Percentiles rank a stretch among this genome's conserved stretches.
phyloP scores from a whole-genome alignment of 2,888 invertebrate genomes.

The Drosophila crucigera region DNA sequence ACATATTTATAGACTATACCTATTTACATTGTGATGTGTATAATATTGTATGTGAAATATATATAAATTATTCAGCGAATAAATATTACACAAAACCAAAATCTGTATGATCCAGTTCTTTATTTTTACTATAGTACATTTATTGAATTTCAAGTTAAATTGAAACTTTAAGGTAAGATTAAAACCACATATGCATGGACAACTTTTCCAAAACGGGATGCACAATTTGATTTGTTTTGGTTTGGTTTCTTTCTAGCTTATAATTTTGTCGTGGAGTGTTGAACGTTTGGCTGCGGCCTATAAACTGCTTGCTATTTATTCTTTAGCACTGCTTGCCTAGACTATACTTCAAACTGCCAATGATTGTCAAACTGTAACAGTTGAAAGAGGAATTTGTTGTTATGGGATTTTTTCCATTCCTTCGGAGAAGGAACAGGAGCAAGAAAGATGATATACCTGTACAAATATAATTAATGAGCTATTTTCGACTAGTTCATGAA shows the following conservation, averaged over 20 bases:
- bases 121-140: not conserved
- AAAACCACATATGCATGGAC: not conserved
- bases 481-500: not conserved
- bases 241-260: not conserved
- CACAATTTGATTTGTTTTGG: not conserved
- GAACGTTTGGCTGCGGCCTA: not conserved
- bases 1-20: conserved; percentile 34
- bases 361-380: conserved; percentile 14
- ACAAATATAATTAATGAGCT: not conserved
- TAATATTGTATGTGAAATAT: conserved; percentile 60
- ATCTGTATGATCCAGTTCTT: not conserved
- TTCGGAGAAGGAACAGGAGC: not conserved
- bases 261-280: not conserved
- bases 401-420: not conserved
- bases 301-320: conserved; percentile 21
- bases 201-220: not conserved
- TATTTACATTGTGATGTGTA: conserved; percentile 45
- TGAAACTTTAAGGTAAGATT: not conserved
- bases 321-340: conserved; percentile 29
- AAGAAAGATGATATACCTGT: not conserved
- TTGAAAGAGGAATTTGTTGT: no score
- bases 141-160: not conserved
- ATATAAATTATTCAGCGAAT: conserved; percentile 65
- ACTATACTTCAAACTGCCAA: not conserved
- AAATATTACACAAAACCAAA: conserved; percentile 45